phyloP scores from a whole-genome alignment of 2,797 vertebrate species.

The Fratercula arctica region DNA sequence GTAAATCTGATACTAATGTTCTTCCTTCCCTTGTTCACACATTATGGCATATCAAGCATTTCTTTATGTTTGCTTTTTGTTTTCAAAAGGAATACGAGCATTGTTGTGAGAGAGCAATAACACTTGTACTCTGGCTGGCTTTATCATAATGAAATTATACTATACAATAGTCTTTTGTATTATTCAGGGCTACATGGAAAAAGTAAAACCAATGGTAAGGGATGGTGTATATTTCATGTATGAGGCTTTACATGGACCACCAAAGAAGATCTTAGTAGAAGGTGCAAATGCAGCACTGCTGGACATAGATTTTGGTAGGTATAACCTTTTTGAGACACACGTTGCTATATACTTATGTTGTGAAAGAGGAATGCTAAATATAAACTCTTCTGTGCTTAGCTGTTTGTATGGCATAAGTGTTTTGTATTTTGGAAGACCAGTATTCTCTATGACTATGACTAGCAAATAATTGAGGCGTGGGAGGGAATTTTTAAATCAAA shows the following conservation, averaged over 20 bases:
- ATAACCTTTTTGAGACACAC: background rate
- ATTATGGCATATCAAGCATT: background rate
- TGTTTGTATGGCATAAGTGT: background rate
- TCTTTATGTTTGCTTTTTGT: background rate
- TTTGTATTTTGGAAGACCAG: background rate
- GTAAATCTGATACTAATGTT: background rate
- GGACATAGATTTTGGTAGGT: conserved; percentile 98
- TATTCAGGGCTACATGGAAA: conserved; percentile 86
- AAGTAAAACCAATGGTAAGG: conserved; percentile 95
- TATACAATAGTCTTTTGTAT: conserved; percentile 15
- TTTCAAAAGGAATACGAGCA: background rate
- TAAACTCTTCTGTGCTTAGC: background rate
- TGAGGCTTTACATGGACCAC: conserved; percentile 91
- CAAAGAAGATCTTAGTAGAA: conserved; percentile 97
- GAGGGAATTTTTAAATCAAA: background rate
- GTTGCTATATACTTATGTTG: background rate
- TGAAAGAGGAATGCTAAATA: background rate
- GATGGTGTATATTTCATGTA: conserved; percentile 97
- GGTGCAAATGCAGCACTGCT: conserved; percentile 96
- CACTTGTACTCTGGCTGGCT: background rate
- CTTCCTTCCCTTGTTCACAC: background rate
- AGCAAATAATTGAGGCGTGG: background rate
- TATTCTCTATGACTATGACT: background rate
- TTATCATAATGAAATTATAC: background rate
- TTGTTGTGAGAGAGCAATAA: background rate